Conservation (phyloP, 2,888 invertebrate genomes). For the Chrysolina haemoptera region DNA sequence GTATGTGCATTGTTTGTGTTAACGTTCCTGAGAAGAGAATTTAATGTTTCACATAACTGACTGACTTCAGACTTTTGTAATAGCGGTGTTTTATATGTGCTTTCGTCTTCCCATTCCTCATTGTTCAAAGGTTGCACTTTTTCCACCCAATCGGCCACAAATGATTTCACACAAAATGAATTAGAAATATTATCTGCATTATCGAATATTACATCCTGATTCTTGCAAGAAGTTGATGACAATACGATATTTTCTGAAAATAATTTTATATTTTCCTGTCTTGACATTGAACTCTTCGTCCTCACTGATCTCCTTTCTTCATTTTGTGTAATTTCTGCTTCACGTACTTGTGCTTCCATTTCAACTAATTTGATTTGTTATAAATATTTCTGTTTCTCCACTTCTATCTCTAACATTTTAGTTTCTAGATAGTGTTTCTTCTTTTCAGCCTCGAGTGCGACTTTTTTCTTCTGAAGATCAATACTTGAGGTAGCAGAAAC, state of each 20-base stretch:
- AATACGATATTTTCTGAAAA: not conserved
- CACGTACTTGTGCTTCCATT: not conserved
- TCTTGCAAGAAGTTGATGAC: not conserved
- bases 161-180: not conserved
- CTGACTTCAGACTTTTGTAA: not conserved
- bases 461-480: no score
- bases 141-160: not conserved
- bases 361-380: not conserved
- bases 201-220: not conserved
- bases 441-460: not conserved
- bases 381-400: not conserved
- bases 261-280: not conserved
- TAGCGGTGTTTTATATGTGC: not conserved
- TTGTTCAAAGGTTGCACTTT: not conserved
- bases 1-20: not conserved
- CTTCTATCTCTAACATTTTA: not conserved
- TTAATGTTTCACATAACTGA: not conserved
- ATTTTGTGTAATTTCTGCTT: not conserved
- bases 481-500: no score
- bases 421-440: not conserved
- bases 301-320: not conserved
- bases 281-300: not conserved
- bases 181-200: not conserved
- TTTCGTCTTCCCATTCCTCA: not conserved
- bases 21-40: not conserved